Evolutionary conservation across 2,113 vertebrate species (phyloP).

Genomic region (Phyllopteryx taeniolatus): DNA sequence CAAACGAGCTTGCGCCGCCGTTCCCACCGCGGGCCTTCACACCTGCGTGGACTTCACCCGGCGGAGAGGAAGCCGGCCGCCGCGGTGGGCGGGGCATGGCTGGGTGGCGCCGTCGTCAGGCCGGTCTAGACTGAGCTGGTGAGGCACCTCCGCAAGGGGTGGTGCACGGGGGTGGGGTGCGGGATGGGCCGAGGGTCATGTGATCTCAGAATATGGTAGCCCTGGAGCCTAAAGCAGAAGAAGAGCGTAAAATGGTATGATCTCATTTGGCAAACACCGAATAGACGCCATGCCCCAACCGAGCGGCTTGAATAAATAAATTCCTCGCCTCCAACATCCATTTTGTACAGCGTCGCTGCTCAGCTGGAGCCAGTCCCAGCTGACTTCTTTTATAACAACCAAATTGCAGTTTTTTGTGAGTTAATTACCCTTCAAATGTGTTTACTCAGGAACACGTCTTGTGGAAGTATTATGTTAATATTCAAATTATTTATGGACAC

Average conservation of each 20-base stretch:
- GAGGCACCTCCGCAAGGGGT: conserved; percentile 80
- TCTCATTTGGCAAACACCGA: background rate
- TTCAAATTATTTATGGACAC: no score
- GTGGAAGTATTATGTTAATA: no score
- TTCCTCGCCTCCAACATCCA: no score
- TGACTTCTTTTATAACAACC: no score
- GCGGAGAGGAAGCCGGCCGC: conserved; percentile 59
- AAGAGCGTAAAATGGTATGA: conserved; percentile 5
- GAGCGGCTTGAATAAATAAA: no score
- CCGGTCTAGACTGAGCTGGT: conserved; percentile 82
- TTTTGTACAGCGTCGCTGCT: no score
- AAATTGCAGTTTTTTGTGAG: no score
- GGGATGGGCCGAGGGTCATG: conserved; percentile 84
- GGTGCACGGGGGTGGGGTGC: conserved; percentile 79
- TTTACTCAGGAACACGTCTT: no score
- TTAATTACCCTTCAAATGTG: no score
- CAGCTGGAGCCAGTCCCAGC: no score
- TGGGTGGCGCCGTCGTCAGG: conserved; percentile 43
- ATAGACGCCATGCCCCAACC: no score
- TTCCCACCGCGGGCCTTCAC: conserved; percentile 45
- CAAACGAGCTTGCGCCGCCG: conserved; percentile 4
- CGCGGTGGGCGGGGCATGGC: conserved; percentile 54
- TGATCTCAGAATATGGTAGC: conserved; percentile 84
- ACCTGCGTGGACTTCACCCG: conserved; percentile 78
- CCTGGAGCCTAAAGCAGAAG: conserved; percentile 73